A percentile compares a stretch with the other conserved stretches of the same genome.
Conservation (phyloP, 2,113 vertebrate species). For the Pholis gunnellus region DNA sequence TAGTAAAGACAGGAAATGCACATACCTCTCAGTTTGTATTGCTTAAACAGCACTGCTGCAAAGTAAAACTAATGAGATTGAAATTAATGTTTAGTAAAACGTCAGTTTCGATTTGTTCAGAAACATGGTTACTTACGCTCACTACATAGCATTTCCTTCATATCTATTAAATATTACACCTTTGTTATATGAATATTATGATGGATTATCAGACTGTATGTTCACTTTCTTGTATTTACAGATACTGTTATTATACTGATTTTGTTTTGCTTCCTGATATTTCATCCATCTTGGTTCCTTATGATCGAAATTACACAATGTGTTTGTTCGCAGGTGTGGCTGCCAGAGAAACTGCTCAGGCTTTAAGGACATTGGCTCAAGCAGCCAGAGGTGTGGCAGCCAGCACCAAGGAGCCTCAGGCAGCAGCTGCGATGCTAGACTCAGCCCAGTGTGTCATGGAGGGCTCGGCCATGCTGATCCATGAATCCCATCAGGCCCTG, state of each 20-base stretch:
- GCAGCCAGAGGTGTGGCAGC: slow-evolving; percentile 96
- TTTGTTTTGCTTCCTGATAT: background rate
- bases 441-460: slow-evolving; percentile 98
- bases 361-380: slow-evolving; percentile 94
- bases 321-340: slow-evolving; percentile 88
- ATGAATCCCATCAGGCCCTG: slow-evolving; percentile 96
- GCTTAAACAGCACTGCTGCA: slow-evolving; percentile 15
- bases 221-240: background rate
- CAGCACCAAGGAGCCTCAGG: slow-evolving; percentile 90
- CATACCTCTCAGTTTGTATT: slow-evolving; percentile 25
- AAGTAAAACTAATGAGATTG: slow-evolving; percentile 30
- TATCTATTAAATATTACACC: background rate
- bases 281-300: background rate
- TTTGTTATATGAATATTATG: background rate
- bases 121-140: slow-evolving; percentile 7
- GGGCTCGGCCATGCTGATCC: slow-evolving; percentile 96
- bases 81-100: slow-evolving; percentile 23
- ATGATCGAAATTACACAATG: background rate
- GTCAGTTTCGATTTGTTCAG: slow-evolving; percentile 19
- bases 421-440: slow-evolving; percentile 94
- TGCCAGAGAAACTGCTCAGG: slow-evolving; percentile 96
- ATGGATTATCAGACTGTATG: no score
- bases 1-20: slow-evolving; percentile 1
- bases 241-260: background rate
- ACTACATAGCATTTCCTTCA: background rate